These are phyloP conservation scores for Patagioenas fasciata DNA, from an alignment of 2,113 vertebrate genomes.

Conservation along the genomic window DNA sequence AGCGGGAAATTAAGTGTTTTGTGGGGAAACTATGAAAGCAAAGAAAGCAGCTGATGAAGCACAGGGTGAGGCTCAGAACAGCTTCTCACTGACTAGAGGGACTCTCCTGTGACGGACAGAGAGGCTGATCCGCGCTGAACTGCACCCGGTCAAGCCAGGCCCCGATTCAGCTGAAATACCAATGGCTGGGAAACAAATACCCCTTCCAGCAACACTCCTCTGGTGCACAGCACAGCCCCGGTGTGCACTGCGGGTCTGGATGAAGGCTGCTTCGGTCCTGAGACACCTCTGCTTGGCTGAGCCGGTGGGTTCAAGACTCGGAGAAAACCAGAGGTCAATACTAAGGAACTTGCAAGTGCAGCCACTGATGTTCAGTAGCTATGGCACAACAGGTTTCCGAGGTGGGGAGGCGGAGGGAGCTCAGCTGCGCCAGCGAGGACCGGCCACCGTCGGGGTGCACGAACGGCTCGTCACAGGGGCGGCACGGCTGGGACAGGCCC, in stretches of 20 bases:
- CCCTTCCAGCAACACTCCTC: neutral
- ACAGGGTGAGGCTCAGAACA: neutral
- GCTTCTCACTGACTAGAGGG: neutral
- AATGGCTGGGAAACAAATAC: neutral
- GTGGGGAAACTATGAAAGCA: neutral
- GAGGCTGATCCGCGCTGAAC: neutral
- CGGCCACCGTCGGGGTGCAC: rapidly evolving
- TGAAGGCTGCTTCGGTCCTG: neutral
- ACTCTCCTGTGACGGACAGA: rapidly evolving
- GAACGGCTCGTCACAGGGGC: too few relatives aligned
- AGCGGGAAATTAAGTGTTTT: neutral
- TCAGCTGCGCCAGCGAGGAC: neutral
- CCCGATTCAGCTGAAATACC: neutral
- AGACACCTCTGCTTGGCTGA: neutral
- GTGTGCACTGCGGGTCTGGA: rapidly evolving
- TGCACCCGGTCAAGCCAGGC: neutral
- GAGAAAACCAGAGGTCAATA: neutral
- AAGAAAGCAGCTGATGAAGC: neutral
- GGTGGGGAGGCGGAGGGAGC: neutral
- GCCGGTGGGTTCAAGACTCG: neutral
- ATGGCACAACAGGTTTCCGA: rapidly evolving
- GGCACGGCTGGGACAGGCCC: neutral
- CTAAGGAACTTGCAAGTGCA: neutral
- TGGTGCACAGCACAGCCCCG: rapidly evolving
- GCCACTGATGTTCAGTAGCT: rapidly evolving